Base-by-base conservation (phyloP, 1,140 invertebrate genomes). In the Anagrus nilaparvatae region DNA sequence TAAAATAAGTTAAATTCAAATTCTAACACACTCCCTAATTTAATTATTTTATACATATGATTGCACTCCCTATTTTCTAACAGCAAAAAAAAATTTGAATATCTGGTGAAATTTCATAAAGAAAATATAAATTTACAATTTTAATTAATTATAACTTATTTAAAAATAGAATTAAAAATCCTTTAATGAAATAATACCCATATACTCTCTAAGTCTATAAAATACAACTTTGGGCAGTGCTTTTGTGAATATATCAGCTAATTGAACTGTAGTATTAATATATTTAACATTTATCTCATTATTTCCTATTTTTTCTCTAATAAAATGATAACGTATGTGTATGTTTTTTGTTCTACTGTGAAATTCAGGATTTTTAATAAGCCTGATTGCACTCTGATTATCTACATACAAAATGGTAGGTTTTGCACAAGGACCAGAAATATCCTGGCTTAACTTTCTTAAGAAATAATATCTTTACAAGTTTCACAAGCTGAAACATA, bases 271-370 rank as follows among this genome's bases (percentile, higher is more conserved):
- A 23, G 44, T 42, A 2, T 5, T 18, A 32, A 36, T 17, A 27
- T 48, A 48, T 16, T 36, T 25, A 9, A 53, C 17, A 32, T 43
- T 19, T 7, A 53, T 39, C 13, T 30, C 10, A 4, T 19, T 31
- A 3, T 49, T 45, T 33, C 48, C 20, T 14, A 43, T 20, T 14
- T 46, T 39, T 16, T 51, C 57, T 51, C 58, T 50, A 40, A 56
- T 44, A 43, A 47, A 50, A 42, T 60, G 54, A 43, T 47, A 52
- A 12, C 29, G 44, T 3, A 55, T 41, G 30, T 57, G 55, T 12
- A 57, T 54, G 28, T 59, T 51, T 36, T 58, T 59, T 20, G 23
- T 53, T 27, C 46, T 44, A 37, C 44, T 53, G 40, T 50, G 53
- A 33, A 41, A 52, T 29, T 40, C 40, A 21, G 48, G 43, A 34